Conservation (phyloP, 2,888 invertebrate genomes). For the Phengaris alcon region DNA sequence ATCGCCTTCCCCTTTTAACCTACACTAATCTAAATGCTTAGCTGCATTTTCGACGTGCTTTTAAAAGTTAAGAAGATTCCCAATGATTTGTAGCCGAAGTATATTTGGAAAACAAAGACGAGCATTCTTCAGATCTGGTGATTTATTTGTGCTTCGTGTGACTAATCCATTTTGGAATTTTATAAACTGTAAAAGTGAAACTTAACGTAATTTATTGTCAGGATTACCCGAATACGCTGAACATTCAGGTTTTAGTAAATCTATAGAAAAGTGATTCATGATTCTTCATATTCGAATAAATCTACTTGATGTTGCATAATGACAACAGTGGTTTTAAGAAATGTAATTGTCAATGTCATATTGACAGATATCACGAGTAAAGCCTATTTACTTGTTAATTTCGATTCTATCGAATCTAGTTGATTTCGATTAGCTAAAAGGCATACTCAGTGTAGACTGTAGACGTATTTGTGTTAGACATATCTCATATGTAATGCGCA, state of each 20-base stretch:
- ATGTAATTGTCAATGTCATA: too few species aligned
- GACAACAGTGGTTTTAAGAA: too few species aligned
- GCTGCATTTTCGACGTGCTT: constrained; percentile 60
- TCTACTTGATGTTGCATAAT: too few species aligned
- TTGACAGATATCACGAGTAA: too few species aligned
- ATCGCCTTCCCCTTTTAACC: constrained; percentile 28
- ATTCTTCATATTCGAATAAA: neutral
- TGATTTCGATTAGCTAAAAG: too few species aligned
- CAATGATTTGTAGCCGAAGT: constrained; percentile 67
- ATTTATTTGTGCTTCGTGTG: neutral
- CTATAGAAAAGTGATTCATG: constrained; percentile 1
- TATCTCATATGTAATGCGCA: too few species aligned
- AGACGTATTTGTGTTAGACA: too few species aligned
- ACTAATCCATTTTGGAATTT: constrained; percentile 23
- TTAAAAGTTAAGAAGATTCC: constrained; percentile 62
- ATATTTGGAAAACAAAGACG: constrained; percentile 40
- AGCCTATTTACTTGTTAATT: too few species aligned
- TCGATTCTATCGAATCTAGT: too few species aligned
- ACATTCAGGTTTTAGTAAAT: neutral
- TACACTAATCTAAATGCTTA: constrained; percentile 37
- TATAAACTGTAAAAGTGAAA: constrained; percentile 8
- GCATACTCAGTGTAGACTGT: too few species aligned
- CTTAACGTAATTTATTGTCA: neutral
- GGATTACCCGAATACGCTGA: neutral
- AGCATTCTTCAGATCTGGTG: constrained; percentile 32